phyloP scores from a whole-genome alignment of 2,797 vertebrate genomes.

The Parauchenoglanis ngamensis region DNA sequence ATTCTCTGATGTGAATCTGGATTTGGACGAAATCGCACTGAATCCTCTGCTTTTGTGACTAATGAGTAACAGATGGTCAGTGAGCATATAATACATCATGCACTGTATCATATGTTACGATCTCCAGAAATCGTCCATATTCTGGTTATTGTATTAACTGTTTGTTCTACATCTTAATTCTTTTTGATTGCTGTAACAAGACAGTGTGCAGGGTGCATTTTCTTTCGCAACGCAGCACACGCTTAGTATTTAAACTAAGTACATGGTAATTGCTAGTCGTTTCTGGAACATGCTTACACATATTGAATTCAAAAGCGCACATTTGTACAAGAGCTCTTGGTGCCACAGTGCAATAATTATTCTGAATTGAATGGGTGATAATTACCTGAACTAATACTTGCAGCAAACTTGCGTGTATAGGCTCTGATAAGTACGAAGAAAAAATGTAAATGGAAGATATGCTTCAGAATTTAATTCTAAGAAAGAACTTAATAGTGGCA shows the following conservation, averaged over 20 bases:
- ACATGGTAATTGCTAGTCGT: background rate
- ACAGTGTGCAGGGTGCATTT: background rate
- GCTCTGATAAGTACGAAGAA: background rate
- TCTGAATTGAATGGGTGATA: background rate
- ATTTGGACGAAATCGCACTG: background rate
- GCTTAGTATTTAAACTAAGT: background rate
- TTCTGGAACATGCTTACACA: background rate
- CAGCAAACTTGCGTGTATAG: background rate
- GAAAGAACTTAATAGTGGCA: background rate
- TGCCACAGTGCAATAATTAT: background rate
- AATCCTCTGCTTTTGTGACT: constrained; percentile 15
- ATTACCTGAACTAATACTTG: background rate
- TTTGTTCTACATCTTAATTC: background rate
- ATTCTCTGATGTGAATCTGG: constrained; percentile 8
- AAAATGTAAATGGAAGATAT: background rate
- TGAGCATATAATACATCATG: constrained; percentile 13
- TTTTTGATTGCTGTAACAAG: background rate
- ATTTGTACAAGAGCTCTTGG: background rate
- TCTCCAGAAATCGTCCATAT: background rate
- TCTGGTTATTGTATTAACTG: background rate
- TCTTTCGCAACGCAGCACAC: background rate
- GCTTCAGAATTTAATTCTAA: background rate
- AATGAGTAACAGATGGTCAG: constrained; percentile 10
- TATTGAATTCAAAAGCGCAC: background rate
- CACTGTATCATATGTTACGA: background rate